phyloP scores from a whole-genome alignment of 1,140 invertebrate genomes.

The Monomorium pharaonis region DNA sequence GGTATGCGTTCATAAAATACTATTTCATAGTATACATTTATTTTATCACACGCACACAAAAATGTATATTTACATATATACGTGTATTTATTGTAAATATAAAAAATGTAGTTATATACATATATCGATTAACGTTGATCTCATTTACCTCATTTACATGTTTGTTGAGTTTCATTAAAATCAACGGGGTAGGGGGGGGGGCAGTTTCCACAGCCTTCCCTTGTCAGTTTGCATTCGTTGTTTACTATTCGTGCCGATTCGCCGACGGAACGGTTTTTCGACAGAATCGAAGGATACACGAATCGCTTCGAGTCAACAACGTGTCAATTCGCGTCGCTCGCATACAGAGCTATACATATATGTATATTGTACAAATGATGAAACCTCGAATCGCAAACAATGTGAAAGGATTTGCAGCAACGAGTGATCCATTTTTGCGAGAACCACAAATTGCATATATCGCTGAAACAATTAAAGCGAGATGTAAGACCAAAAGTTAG shows the following conservation, averaged over 20 bases:
- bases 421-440: neutral
- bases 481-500: neutral
- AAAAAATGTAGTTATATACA: too few species aligned
- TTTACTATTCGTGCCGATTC: constrained; percentile 2
- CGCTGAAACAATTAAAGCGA: neutral
- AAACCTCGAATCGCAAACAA: neutral
- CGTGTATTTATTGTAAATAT: neutral
- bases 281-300: neutral
- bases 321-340: neutral
- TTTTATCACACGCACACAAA: too few species aligned
- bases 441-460: neutral
- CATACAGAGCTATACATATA: neutral
- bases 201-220: too few species aligned
- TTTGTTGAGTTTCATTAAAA: too few species aligned
- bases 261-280: neutral
- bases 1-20: too few species aligned
- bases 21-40: too few species aligned
- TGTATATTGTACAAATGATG: neutral
- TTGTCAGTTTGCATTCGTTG: neutral
- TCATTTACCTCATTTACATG: too few species aligned
- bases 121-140: too few species aligned
- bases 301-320: neutral
- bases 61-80: too few species aligned
- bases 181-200: too few species aligned
- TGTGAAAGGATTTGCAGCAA: too few species aligned